Percentiles rank a stretch among this genome's conserved stretches.
Conservation (phyloP, 2,113 vertebrate species). For the Plotosus lineatus region DNA sequence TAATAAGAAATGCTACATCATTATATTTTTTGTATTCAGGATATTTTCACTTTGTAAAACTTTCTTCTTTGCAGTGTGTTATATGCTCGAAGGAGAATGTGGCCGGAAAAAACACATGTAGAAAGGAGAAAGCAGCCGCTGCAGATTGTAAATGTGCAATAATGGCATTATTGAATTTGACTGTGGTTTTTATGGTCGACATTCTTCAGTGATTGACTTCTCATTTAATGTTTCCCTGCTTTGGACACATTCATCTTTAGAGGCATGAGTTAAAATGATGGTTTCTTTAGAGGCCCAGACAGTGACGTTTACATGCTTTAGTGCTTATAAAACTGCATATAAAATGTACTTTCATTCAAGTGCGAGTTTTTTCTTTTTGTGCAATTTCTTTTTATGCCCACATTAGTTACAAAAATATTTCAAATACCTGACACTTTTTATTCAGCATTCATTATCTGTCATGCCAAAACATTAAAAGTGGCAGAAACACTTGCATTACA, state of each 20-base stretch:
- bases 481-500: slow-evolving; percentile 53
- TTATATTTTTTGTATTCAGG: neutral
- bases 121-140: slow-evolving; percentile 58
- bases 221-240: slow-evolving; percentile 66
- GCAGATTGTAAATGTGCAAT: slow-evolving; percentile 63
- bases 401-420: slow-evolving; percentile 55
- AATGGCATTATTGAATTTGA: slow-evolving; percentile 73
- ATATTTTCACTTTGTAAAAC: neutral
- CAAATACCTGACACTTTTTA: slow-evolving; percentile 54
- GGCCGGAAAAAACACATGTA: slow-evolving; percentile 39
- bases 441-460: slow-evolving; percentile 61
- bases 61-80: neutral
- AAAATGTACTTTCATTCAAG: slow-evolving; percentile 67
- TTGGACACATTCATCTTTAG: slow-evolving; percentile 67
- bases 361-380: slow-evolving; percentile 58
- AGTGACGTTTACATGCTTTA: slow-evolving; percentile 65
- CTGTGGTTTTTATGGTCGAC: slow-evolving; percentile 65
- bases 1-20: neutral
- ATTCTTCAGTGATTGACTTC: slow-evolving; percentile 71
- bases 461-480: slow-evolving; percentile 54
- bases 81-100: slow-evolving; percentile 43
- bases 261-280: slow-evolving; percentile 55
- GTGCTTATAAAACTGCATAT: slow-evolving; percentile 59
- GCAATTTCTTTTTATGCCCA: slow-evolving; percentile 50
- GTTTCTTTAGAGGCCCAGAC: slow-evolving; percentile 62